Percentiles rank a stretch among this genome's conserved stretches.
These are phyloP conservation scores for Drosophila nannoptera DNA, from an alignment of 1,140 invertebrate genomes.

Conservation along the genomic window DNA sequence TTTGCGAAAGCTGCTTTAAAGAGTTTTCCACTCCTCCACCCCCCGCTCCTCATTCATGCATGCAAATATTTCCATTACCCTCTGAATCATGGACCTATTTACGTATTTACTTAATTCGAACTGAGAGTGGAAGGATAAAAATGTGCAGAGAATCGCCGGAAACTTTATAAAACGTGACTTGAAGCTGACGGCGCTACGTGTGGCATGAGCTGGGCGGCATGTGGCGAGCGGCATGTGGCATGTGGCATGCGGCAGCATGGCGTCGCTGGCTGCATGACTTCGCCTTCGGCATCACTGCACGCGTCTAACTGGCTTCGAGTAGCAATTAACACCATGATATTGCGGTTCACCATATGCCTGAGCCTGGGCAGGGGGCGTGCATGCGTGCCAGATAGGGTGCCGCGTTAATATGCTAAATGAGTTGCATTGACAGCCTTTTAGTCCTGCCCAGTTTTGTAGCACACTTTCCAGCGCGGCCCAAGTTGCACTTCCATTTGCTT, in stretches of 20 bases:
- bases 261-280: constrained; percentile 10
- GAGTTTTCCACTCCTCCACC: no score
- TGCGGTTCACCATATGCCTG: constrained; percentile 54
- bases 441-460: constrained; percentile 52
- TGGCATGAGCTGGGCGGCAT: constrained; percentile 5
- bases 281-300: constrained; percentile 6
- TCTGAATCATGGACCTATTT: constrained; percentile 25
- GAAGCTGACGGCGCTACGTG: constrained; percentile 21
- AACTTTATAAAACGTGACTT: constrained; percentile 68
- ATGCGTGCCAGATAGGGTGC: constrained; percentile 7
- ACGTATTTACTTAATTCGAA: constrained; percentile 16
- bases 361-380: not conserved
- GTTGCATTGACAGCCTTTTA: constrained; percentile 55
- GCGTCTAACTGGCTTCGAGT: constrained; percentile 45
- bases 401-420: constrained; percentile 67
- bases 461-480: constrained; percentile 42
- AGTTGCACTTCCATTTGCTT: constrained; percentile 64
- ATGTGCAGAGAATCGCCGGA: constrained; percentile 36
- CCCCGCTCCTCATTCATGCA: not conserved
- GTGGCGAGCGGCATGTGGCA: constrained; percentile 9
- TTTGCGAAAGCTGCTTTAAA: no score
- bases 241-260: constrained; percentile 16
- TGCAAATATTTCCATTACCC: constrained; percentile 37
- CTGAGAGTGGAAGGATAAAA: constrained; percentile 22
- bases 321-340: constrained; percentile 73